Percentiles rank a stretch among this genome's conserved stretches.
phyloP scores from a whole-genome alignment of 2,113 vertebrate genomes.

The Pimephales promelas region DNA sequence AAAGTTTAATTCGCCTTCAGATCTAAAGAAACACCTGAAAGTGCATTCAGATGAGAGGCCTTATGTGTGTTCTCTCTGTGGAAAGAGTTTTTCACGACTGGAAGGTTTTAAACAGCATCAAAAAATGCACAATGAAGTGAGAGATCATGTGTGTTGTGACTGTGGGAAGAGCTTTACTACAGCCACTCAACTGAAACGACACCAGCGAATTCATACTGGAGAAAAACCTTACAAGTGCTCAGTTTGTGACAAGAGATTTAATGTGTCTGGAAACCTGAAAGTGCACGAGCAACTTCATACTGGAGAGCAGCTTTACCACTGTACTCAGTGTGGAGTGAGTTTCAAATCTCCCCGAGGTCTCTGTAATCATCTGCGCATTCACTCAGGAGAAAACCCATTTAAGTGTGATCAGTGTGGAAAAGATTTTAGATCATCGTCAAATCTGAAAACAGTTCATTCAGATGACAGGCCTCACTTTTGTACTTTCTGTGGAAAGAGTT shows the following conservation, averaged over 20 bases:
- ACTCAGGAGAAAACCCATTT: neutral
- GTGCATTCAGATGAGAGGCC: neutral
- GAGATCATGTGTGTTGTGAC: neutral
- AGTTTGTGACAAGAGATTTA: neutral
- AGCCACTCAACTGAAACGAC: neutral
- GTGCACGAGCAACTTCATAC: neutral
- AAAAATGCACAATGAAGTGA: neutral
- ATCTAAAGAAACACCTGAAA: neutral
- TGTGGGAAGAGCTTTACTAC: slow-evolving; percentile 5
- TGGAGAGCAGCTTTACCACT: neutral
- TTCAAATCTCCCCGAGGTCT: neutral
- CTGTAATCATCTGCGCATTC: neutral
- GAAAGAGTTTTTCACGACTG: neutral
- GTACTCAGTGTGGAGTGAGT: neutral
- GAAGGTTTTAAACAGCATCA: neutral
- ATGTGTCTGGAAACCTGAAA: neutral
- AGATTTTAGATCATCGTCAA: neutral
- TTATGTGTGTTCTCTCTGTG: neutral
- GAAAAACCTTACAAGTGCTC: neutral
- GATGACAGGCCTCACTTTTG: neutral
- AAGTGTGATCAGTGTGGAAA: neutral
- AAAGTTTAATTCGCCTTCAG: neutral
- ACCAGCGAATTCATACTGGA: neutral
- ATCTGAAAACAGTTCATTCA: neutral
- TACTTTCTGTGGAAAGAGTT: neutral